Evolutionary conservation across 2,797 vertebrate genomes (phyloP).

Genomic region (Hoplostethus atlanticus): DNA sequence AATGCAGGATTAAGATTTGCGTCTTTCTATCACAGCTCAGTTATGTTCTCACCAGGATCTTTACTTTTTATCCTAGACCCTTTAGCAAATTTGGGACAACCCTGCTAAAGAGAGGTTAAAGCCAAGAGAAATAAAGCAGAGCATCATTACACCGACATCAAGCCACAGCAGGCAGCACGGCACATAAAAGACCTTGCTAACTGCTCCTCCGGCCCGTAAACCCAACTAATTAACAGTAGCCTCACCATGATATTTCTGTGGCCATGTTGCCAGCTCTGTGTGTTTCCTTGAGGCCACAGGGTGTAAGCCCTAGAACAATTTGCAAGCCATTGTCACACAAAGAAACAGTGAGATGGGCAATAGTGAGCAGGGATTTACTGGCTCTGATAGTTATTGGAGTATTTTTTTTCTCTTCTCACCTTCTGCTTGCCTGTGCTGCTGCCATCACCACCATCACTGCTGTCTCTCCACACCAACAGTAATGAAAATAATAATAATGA

Average conservation of each 20-base stretch:
- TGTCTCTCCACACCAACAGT: slow-evolving; percentile 72
- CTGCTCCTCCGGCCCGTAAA: slow-evolving; percentile 72
- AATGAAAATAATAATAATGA: slow-evolving; percentile 85
- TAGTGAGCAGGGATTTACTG: slow-evolving; percentile 73
- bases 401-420: slow-evolving; percentile 61
- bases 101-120: slow-evolving; percentile 57
- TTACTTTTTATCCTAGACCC: slow-evolving; percentile 61
- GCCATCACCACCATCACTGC: slow-evolving; percentile 42
- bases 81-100: slow-evolving; percentile 61
- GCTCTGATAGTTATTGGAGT: slow-evolving; percentile 70
- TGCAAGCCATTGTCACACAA: slow-evolving; percentile 69
- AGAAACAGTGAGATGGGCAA: slow-evolving; percentile 62
- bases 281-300: slow-evolving; percentile 71
- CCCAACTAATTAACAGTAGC: slow-evolving; percentile 78
- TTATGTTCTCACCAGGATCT: slow-evolving; percentile 55
- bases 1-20: slow-evolving; percentile 53
- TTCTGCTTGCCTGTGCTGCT: slow-evolving; percentile 54
- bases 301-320: slow-evolving; percentile 64
- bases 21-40: slow-evolving; percentile 56
- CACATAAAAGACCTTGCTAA: slow-evolving; percentile 64
- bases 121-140: slow-evolving; percentile 49
- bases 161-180: slow-evolving; percentile 54
- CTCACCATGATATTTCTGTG: slow-evolving; percentile 60
- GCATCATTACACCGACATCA: slow-evolving; percentile 58
- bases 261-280: slow-evolving; percentile 58